Conservation (phyloP, 1,140 invertebrate genomes). For the Drosophila parvula region DNA sequence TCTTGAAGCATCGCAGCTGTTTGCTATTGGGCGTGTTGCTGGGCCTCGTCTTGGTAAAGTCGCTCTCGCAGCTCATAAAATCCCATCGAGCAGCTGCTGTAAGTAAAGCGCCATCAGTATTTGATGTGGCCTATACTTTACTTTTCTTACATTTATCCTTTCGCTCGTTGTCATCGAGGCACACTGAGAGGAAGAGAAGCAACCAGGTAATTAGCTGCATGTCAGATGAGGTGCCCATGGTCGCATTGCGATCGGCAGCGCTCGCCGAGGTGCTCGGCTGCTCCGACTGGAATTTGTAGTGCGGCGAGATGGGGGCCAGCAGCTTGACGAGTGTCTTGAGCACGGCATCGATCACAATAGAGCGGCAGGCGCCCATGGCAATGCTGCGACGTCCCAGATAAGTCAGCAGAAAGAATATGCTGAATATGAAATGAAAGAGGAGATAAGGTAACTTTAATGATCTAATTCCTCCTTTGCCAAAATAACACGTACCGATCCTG, state of each 20-base stretch:
- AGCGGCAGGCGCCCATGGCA: constrained; percentile 86
- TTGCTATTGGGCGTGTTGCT: constrained; percentile 69
- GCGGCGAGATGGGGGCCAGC: constrained; percentile 85
- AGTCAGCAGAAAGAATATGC: constrained; percentile 93
- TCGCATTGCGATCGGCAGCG: constrained; percentile 60
- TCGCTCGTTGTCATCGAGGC: constrained; percentile 86
- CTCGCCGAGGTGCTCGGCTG: constrained; percentile 80
- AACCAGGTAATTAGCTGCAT: constrained; percentile 91
- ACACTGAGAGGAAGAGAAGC: constrained; percentile 90
- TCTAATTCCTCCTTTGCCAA: background rate
- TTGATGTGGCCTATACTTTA: background rate
- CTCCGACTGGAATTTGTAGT: constrained; percentile 74
- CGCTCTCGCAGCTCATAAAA: constrained; percentile 90
- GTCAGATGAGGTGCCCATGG: constrained; percentile 85
- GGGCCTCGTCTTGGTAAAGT: constrained; percentile 81
- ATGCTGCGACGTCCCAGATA: constrained; percentile 94
- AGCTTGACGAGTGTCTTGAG: constrained; percentile 86
- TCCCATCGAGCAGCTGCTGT: constrained; percentile 89
- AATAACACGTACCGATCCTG: constrained; percentile 90
- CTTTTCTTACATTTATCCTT: constrained; percentile 84
- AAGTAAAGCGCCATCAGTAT: constrained; percentile 5
- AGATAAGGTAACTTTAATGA: background rate
- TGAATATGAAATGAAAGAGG: constrained; percentile 83
- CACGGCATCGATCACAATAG: constrained; percentile 87
- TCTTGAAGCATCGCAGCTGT: constrained; percentile 79